Base-by-base conservation (phyloP, 2,797 vertebrate species). In the Anas flavirostris region DNA sequence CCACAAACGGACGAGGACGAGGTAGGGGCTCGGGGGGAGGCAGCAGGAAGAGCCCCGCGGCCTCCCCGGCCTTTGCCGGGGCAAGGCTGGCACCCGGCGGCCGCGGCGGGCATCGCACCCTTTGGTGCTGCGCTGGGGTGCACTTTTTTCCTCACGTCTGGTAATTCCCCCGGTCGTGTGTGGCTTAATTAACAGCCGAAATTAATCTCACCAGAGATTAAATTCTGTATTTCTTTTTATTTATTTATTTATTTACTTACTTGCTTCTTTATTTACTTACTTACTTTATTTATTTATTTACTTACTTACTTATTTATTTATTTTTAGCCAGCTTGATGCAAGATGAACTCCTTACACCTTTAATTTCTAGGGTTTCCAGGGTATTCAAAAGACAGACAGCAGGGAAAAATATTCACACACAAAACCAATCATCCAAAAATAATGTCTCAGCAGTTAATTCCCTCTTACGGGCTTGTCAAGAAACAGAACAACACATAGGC, bases 11-110 rank as follows among this genome's bases (percentile, higher is more conserved):
- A 50, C 48, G 12, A 50, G 7, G 48, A 50, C 23, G 48, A 50
- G 23, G 23, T 50, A 14, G 23, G 12, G 48, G 48, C 12, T 25
- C 23, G 7, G 23, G 6, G 23, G 48, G 48, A 50, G 23, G 23
- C 48, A 50, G 48, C 48, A 50, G 50, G 50, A 52, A 10, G 29
- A 55, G 53, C 29, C 10, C 50, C 14, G 25, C 53, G 53, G 29
- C 10, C 39, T 5, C 11, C 5, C 12, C 15, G 21, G 39, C 58
- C 82, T 86, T 43, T 63, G 44, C 55, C 90, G 53, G 53, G 96
- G 84, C 88, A 93, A 95, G 73, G 87, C 70, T 76, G 95, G 96
- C 97, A 96, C 90, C 97, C 96, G 72, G 75, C 58, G 97, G 94
- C 53, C 55, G 55, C 55, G 29, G 55, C 31, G 29, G 29, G 53